Evolutionary conservation across 2,888 invertebrate genomes (phyloP), one percentile per base, ranked within the genome.

Genomic region (Drosophila conformis): DNA sequence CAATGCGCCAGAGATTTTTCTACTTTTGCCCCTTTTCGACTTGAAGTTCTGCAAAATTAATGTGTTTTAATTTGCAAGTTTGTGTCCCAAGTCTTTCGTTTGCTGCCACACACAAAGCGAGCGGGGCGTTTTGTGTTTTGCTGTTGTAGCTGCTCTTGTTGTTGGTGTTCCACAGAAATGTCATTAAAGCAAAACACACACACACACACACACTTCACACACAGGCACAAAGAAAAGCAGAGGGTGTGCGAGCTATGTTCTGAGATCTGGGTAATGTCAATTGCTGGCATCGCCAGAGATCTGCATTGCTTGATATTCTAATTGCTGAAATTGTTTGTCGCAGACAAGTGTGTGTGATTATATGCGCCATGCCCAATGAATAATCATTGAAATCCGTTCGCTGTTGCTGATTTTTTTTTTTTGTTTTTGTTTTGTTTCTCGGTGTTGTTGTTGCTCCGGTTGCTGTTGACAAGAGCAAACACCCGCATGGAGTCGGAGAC

Each of bases 51-150:
- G 69, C 61, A 88, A 88, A 88, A 87, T 87, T 84, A 89, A 87
- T 87, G 86, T 87, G 87, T 83, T 87, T 89, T 89, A 87, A 89
- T 87, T 89, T 87, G 86, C 87, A 88, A 89, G 90, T 83, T 87
- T 89, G 89, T 87, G 89, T 87, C 86, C 86, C 82, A 87, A 89
- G 87, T 82, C 89, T 87, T 89, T 89, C 74, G 73, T 85, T 89
- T 80, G 62, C 72, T 62, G 80, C 78, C 78, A 78, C 78, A 78
- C 78, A 78, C 78, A 78, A 76, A 69, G 80, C 64, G 72, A 61
- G 52, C 69, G 29, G 80, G 80, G 80, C 76, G 80, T 79, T 79
- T 51, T 74, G 64, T 46, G 62, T 56, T 36, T 68, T 64, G 40
- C 61, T 59, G 51, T 56, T 60, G 29, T 61, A 69, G 56, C 56